These are phyloP conservation scores for Lepus europaeus DNA, from an alignment of 2,113 vertebrate genomes.

Conservation along the genomic window DNA sequence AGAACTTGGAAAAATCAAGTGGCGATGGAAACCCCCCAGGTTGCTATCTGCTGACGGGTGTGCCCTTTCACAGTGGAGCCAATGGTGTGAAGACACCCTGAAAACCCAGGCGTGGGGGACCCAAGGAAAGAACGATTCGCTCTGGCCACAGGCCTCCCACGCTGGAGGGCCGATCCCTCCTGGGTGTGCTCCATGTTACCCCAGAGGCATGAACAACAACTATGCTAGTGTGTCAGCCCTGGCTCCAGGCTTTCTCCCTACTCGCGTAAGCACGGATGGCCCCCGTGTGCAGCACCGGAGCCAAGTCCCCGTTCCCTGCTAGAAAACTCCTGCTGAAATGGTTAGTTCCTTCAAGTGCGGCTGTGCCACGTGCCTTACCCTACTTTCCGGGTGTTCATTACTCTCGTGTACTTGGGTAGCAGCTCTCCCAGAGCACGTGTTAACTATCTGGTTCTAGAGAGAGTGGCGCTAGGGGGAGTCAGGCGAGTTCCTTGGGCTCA, in stretches of 20 bases:
- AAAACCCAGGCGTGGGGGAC: background rate
- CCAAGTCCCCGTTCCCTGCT: slow-evolving; percentile 22
- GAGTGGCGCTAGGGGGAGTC: rapidly evolving
- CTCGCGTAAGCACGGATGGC: slow-evolving; percentile 60
- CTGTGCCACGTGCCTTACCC: slow-evolving; percentile 16
- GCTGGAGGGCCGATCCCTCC: background rate
- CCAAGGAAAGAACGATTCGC: background rate
- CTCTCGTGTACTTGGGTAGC: background rate
- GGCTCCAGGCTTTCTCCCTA: slow-evolving; percentile 50
- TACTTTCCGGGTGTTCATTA: background rate
- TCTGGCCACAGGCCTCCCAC: rapidly evolving
- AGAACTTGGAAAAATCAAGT: slow-evolving; percentile 49
- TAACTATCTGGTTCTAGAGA: background rate
- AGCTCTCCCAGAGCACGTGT: background rate
- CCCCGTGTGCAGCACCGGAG: slow-evolving; percentile 52
- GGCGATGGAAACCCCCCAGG: background rate
- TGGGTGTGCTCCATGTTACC: slow-evolving; percentile 20
- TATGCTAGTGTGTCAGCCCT: slow-evolving; percentile 59
- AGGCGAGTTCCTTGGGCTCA: background rate
- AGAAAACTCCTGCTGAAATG: slow-evolving; percentile 39
- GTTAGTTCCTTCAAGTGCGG: slow-evolving; percentile 52
- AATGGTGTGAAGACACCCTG: slow-evolving; percentile 4
- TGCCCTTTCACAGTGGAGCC: background rate
- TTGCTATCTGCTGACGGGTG: background rate
- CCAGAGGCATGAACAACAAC: slow-evolving; percentile 22